Conservation (phyloP, 92 coral and sea anemone genomes). For the Epizoanthus ramosus region DNA sequence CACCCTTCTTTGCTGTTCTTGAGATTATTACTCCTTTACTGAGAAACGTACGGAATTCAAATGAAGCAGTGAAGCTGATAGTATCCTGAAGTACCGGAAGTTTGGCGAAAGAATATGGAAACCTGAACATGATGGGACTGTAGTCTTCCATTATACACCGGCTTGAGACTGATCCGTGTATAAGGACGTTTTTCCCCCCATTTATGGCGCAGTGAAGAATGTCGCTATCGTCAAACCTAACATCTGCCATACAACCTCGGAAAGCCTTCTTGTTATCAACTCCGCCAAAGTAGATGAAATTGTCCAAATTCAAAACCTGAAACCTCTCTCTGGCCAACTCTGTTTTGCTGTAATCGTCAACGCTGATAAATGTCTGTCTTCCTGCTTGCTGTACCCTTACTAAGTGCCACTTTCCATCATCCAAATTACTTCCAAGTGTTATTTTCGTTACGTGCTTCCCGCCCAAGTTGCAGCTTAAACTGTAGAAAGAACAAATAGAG, state of each 20-base stretch:
- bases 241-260: slow-evolving; percentile 78
- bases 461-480: slow-evolving; percentile 66
- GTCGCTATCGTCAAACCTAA: slow-evolving; percentile 65
- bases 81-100: slow-evolving; percentile 59
- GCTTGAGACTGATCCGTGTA: slow-evolving; percentile 54
- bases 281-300: slow-evolving; percentile 70
- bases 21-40: slow-evolving; percentile 73
- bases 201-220: slow-evolving; percentile 45
- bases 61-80: slow-evolving; percentile 71
- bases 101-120: slow-evolving; percentile 65
- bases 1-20: slow-evolving; percentile 63
- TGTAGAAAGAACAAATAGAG: background rate
- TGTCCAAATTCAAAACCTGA: slow-evolving; percentile 55
- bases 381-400: slow-evolving; percentile 70
- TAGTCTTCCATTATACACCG: slow-evolving; percentile 64
- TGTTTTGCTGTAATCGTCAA: slow-evolving; percentile 49
- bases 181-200: slow-evolving; percentile 14
- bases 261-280: slow-evolving; percentile 37
- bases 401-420: slow-evolving; percentile 85
- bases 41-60: slow-evolving; percentile 78
- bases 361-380: slow-evolving; percentile 46
- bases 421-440: slow-evolving; percentile 61
- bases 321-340: slow-evolving; percentile 53
- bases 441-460: slow-evolving; percentile 61
- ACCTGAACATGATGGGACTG: slow-evolving; percentile 64